Evolutionary conservation across 2,888 invertebrate genomes (phyloP).

Genomic region (Nephrocerus scutellatus): DNA sequence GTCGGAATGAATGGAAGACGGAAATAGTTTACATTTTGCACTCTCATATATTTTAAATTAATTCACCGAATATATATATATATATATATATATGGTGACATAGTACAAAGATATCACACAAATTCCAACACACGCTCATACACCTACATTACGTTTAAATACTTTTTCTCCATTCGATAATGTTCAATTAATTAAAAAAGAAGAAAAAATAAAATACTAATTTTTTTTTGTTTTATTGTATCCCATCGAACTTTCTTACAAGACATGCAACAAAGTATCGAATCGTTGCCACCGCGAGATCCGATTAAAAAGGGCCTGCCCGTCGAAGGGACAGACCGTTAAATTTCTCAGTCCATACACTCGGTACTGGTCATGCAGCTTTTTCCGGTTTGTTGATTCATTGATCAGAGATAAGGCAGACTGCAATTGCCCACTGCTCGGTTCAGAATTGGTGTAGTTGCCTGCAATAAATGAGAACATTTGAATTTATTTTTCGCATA

Average conservation of each 20-base stretch:
- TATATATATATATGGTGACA: no score
- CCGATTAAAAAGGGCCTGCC: slow-evolving; percentile 25
- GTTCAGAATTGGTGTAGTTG: slow-evolving; percentile 29
- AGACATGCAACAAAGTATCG: slow-evolving; percentile 23
- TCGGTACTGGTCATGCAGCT: slow-evolving; percentile 26
- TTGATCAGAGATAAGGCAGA: slow-evolving; percentile 32
- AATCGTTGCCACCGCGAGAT: slow-evolving; percentile 30
- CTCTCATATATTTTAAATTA: slow-evolving; percentile 3
- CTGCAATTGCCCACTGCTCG: slow-evolving; percentile 27
- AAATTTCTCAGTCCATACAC: slow-evolving; percentile 25
- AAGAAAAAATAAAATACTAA: no score
- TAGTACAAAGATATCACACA: no score
- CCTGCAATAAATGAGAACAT: slow-evolving; percentile 30
- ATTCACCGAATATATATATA: slow-evolving; percentile 11
- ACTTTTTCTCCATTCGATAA: no score
- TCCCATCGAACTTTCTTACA: slow-evolving; percentile 13
- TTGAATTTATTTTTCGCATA: neutral
- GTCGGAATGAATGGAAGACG: slow-evolving; percentile 7
- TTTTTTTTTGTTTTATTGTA: neutral
- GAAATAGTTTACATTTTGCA: slow-evolving; percentile 13
- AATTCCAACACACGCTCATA: no score
- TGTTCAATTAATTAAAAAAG: neutral
- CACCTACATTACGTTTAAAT: no score
- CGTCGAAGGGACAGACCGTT: slow-evolving; percentile 24
- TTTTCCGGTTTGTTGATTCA: slow-evolving; percentile 31